phyloP scores from a whole-genome alignment of 2,888 invertebrate species.

The Anthrax anthrax region DNA sequence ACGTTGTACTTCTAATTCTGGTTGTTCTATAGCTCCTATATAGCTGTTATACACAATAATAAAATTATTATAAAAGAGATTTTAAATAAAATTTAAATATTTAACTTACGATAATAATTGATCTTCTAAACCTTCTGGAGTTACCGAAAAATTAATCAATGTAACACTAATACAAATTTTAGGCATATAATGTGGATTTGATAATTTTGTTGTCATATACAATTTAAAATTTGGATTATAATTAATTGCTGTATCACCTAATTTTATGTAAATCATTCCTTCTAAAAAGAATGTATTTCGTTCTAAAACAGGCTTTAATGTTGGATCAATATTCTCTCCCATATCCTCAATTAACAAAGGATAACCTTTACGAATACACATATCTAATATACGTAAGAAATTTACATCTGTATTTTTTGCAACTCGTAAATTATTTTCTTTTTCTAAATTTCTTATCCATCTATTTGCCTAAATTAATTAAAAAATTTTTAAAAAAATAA shows the following conservation, averaged over 20 bases:
- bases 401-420: conserved; percentile 64
- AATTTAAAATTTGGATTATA: conserved; percentile 74
- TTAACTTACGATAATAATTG: conserved; percentile 70
- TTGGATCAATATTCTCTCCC: conserved; percentile 76
- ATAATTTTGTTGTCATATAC: conserved; percentile 80
- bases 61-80: no score
- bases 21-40: conserved; percentile 80
- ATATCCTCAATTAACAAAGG: conserved; percentile 81
- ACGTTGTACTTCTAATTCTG: conserved; percentile 69
- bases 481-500: conserved; percentile 1
- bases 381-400: conserved; percentile 66
- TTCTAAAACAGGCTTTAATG: conserved; percentile 65
- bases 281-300: conserved; percentile 60
- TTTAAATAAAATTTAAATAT: conserved; percentile 9
- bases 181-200: conserved; percentile 88
- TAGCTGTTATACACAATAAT: conserved; percentile 48
- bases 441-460: conserved; percentile 84
- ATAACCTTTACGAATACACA: conserved; percentile 61
- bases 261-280: conserved; percentile 64
- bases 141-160: conserved; percentile 85
- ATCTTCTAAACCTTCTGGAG: conserved; percentile 77
- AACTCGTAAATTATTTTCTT: conserved; percentile 53
- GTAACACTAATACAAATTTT: conserved; percentile 88
- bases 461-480: conserved; percentile 53
- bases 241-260: conserved; percentile 82